These are phyloP conservation scores for Nothocercus julius DNA, from an alignment of 2,113 vertebrate genomes.

Conservation along the genomic window DNA sequence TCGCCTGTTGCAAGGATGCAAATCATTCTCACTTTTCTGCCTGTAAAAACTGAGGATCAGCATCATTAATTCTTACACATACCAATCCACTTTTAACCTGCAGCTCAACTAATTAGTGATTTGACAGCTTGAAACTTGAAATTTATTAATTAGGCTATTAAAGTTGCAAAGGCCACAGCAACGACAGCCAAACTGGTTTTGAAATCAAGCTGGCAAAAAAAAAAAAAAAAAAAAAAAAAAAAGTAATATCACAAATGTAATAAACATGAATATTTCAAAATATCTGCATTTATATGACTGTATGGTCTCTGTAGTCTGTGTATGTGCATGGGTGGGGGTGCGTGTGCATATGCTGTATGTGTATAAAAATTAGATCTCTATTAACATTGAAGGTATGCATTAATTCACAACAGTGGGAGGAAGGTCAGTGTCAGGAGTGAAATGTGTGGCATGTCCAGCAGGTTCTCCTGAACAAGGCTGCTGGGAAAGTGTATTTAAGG, in stretches of 20 bases:
- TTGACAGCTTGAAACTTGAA: conserved; percentile 52
- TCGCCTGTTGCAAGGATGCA: neutral
- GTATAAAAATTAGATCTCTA: conserved; percentile 11
- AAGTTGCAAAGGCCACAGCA: conserved; percentile 52
- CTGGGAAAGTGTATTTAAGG: neutral
- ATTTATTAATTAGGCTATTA: conserved; percentile 68
- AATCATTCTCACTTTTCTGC: conserved; percentile 21
- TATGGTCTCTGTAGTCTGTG: neutral
- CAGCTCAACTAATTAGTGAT: conserved; percentile 57
- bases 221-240: neutral
- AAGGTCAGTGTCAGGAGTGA: neutral
- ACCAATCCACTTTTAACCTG: conserved; percentile 46
- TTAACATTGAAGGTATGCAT: neutral
- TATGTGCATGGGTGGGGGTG: neutral
- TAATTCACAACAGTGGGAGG: conserved; percentile 16
- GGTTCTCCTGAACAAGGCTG: neutral
- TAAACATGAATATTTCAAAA: neutral
- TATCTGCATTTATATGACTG: neutral
- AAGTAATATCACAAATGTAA: neutral
- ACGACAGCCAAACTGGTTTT: neutral
- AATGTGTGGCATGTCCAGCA: fast-evolving
- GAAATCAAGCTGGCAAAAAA: conserved; percentile 33
- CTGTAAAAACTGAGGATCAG: conserved; percentile 12
- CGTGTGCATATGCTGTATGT: neutral
- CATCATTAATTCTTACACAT: conserved; percentile 13